A percentile compares a stretch with the other conserved stretches of the same genome.
Conservation (phyloP, 2,888 invertebrate species). For the Teleogryllus oceanicus region DNA sequence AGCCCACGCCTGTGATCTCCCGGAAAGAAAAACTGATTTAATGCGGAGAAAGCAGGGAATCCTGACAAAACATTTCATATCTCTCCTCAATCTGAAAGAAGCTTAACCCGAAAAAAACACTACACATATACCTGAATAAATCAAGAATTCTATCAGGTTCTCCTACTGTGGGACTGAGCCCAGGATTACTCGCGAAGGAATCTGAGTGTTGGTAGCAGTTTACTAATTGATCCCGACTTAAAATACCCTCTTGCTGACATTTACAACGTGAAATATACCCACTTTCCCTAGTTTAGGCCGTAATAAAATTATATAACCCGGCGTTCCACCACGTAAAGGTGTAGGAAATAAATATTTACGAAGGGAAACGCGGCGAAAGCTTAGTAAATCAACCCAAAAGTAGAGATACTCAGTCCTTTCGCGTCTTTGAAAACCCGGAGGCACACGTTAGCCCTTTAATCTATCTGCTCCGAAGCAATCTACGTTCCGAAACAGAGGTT, state of each 20-base stretch:
- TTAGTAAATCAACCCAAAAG: background rate
- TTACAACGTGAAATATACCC: background rate
- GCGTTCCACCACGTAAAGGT: background rate
- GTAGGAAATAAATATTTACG: constrained; percentile 2
- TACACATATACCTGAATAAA: background rate
- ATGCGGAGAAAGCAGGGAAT: background rate
- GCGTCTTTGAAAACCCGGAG: no score
- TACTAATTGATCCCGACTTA: constrained; percentile 6
- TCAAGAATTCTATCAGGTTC: background rate
- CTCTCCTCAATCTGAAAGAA: background rate
- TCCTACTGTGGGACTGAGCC: background rate
- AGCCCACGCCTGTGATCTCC: no score
- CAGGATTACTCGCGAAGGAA: background rate
- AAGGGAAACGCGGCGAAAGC: background rate
- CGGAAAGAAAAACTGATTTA: background rate
- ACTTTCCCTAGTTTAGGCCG: background rate
- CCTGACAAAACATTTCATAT: constrained; percentile 6
- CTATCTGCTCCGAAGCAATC: background rate
- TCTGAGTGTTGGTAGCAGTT: background rate
- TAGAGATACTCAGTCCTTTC: background rate
- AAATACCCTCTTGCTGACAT: background rate
- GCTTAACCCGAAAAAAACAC: background rate
- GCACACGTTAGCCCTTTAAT: background rate
- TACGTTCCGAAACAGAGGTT: background rate
- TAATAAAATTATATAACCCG: constrained; percentile 6